Conservation (phyloP, 2,888 invertebrate genomes). For the Gortyna flavago region DNA sequence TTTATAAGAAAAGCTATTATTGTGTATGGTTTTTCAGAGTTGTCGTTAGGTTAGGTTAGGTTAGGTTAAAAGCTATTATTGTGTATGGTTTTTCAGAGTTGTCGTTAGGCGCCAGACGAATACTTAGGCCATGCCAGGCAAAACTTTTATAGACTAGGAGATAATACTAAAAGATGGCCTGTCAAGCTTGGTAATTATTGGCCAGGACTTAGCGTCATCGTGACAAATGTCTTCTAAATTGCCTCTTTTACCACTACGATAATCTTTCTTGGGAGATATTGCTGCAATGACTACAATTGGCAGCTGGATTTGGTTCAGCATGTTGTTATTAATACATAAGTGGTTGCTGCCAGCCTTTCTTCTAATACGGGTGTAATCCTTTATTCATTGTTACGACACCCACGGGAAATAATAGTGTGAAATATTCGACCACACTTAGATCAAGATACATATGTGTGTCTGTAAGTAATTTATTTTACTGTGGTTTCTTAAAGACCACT, state of each 20-base stretch:
- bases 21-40: constrained; percentile 8
- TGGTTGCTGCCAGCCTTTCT: constrained; percentile 35
- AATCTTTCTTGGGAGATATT: constrained; percentile 26
- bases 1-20: constrained; percentile 7
- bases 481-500: constrained; percentile 12
- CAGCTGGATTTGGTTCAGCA: constrained; percentile 26
- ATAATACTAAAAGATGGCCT: constrained; percentile 27
- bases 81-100: constrained; percentile 5
- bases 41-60: no score
- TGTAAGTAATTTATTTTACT: constrained; percentile 47
- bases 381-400: constrained; percentile 60
- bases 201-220: constrained; percentile 7
- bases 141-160: constrained; percentile 27
- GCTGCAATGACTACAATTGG: constrained; percentile 34
- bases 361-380: constrained; percentile 51
- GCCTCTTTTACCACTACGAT: background rate
- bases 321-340: constrained; percentile 48
- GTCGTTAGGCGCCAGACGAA: constrained; percentile 5
- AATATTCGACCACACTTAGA: constrained; percentile 45
- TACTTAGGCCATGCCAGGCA: background rate
- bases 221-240: constrained; percentile 38
- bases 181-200: constrained; percentile 44
- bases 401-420: constrained; percentile 49
- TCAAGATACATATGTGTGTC: constrained; percentile 26
- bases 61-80: constrained; percentile 6